Evolutionary conservation across 2,113 vertebrate genomes (phyloP).

Genomic region (Saiga tatarica): DNA sequence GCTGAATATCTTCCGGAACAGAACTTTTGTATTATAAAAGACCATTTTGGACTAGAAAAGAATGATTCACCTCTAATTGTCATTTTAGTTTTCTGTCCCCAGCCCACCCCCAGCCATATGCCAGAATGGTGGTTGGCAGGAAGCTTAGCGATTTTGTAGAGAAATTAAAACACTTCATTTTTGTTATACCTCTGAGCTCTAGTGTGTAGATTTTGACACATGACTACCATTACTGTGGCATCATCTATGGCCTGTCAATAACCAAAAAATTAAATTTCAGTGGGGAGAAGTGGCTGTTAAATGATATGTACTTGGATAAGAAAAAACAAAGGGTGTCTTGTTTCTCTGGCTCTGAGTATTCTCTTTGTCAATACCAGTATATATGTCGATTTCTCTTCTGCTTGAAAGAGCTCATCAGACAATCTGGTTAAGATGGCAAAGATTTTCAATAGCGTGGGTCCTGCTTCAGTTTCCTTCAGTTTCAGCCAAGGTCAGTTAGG

Average conservation of each 20-base stretch:
- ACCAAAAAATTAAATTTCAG: not conserved
- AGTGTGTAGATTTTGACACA: not conserved
- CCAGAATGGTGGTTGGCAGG: not conserved
- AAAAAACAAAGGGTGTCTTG: not conserved
- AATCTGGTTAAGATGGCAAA: not conserved
- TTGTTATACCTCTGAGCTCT: not conserved
- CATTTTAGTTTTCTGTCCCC: conserved; percentile 21
- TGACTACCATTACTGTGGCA: not conserved
- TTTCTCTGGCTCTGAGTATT: not conserved
- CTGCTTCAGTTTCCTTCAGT: not conserved
- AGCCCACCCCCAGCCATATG: conserved; percentile 41
- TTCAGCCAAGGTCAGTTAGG: not conserved
- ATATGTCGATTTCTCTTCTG: not conserved
- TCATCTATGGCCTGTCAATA: not conserved
- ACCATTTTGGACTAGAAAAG: not conserved
- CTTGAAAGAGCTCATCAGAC: not conserved
- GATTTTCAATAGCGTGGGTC: not conserved
- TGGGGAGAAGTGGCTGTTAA: not conserved
- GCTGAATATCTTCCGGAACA: not conserved
- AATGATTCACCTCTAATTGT: conserved; percentile 48
- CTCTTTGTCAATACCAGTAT: not conserved
- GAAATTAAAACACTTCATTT: not conserved
- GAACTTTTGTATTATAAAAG: not conserved
- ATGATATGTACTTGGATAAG: not conserved
- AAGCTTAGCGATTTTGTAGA: not conserved